Evolutionary conservation across 2,888 invertebrate species (phyloP).

Genomic region (Microdon myrmicae): DNA sequence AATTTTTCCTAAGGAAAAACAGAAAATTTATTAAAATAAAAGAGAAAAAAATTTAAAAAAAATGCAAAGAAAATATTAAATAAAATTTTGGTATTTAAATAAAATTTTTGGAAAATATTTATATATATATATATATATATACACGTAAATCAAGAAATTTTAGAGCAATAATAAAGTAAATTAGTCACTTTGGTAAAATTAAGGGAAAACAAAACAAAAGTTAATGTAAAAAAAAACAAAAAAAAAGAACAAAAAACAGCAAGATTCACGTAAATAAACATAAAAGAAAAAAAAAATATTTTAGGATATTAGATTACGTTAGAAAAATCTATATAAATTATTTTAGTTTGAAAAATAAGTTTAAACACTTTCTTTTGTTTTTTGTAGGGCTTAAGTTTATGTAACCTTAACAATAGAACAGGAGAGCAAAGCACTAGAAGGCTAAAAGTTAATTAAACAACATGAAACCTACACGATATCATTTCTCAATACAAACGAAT

Average conservation of each 20-base stretch:
- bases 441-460: constrained; percentile 27
- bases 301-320: constrained; percentile 23
- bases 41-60: constrained; percentile 53
- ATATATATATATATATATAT: constrained; percentile 68
- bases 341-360: constrained; percentile 13
- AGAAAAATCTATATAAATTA: constrained; percentile 27
- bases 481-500: constrained; percentile 44
- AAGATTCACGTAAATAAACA: too few species aligned
- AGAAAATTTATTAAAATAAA: constrained; percentile 54
- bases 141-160: constrained; percentile 63
- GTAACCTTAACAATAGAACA: constrained; percentile 38
- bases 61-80: constrained; percentile 68
- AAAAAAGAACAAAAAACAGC: too few species aligned
- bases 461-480: constrained; percentile 46
- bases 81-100: constrained; percentile 70
- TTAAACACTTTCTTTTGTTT: constrained; percentile 6
- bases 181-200: constrained; percentile 48
- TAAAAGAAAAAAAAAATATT: constrained; percentile 31
- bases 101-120: constrained; percentile 69
- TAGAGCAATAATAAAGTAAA: constrained; percentile 54
- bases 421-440: constrained; percentile 44
- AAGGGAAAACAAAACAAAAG: constrained; percentile 38
- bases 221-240: constrained; percentile 19
- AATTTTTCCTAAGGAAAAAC: constrained; percentile 48
- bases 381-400: constrained; percentile 26